Conservation (phyloP, 2,113 vertebrate genomes). For the Vidua macroura region DNA sequence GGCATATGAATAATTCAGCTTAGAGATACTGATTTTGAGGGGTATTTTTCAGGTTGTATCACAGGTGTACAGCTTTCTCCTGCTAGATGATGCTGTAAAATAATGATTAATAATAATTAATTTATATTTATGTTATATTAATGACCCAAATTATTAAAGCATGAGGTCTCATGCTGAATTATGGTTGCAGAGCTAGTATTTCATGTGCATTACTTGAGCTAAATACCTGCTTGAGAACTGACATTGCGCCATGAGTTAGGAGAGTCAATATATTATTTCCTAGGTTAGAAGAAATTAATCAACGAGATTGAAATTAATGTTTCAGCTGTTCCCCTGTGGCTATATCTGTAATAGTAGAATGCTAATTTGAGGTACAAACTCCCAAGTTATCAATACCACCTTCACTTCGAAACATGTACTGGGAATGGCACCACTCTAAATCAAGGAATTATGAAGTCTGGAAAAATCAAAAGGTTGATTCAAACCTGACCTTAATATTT, state of each 20-base stretch:
- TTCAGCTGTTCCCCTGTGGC: neutral
- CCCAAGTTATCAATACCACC: accelerated
- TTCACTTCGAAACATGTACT: neutral
- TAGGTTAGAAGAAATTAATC: neutral
- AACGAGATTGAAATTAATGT: neutral
- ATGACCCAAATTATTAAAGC: neutral
- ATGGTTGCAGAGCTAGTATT: neutral
- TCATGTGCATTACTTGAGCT: neutral
- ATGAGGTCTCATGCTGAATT: neutral
- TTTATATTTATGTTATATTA: neutral
- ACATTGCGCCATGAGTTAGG: neutral
- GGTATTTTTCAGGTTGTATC: neutral
- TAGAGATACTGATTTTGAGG: neutral
- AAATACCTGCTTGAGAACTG: neutral
- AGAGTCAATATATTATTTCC: neutral
- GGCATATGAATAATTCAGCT: neutral
- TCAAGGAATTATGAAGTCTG: neutral
- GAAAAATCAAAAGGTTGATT: neutral
- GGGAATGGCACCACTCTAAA: neutral
- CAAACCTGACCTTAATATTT: neutral
- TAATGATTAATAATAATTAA: neutral
- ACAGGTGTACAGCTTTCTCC: neutral
- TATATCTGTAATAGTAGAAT: neutral
- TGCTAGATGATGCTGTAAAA: neutral
- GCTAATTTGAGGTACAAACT: neutral